Conservation (phyloP, 2,888 invertebrate species). For the Pollenia labialis region DNA sequence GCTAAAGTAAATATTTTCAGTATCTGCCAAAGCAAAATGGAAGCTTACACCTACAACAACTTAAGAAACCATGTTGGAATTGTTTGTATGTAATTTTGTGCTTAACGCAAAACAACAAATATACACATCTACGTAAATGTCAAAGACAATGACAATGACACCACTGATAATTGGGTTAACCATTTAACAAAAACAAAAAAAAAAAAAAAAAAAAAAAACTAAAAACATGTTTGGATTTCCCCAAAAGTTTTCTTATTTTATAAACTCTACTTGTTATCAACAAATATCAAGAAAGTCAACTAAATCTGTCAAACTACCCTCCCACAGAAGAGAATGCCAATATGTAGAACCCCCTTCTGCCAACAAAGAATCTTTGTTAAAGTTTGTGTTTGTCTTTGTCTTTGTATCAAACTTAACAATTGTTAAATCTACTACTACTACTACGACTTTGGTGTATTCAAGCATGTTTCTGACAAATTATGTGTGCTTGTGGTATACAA, state of each 20-base stretch:
- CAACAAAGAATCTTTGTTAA: background rate
- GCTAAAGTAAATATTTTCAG: constrained; percentile 36
- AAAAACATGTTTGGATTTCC: constrained; percentile 20
- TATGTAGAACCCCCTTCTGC: background rate
- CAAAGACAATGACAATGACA: constrained; percentile 58
- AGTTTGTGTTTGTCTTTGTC: constrained; percentile 50
- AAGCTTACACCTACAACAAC: background rate
- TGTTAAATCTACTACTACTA: constrained; percentile 47
- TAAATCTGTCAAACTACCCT: constrained; percentile 9
- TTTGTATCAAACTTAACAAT: constrained; percentile 49
- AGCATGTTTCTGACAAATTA: constrained; percentile 53
- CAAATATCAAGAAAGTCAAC: constrained; percentile 22
- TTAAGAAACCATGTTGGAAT: background rate
- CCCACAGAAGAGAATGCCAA: constrained; percentile 1
- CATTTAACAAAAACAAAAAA: constrained; percentile 1
- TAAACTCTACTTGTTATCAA: constrained; percentile 22
- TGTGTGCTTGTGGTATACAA: constrained; percentile 53
- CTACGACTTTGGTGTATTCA: constrained; percentile 34
- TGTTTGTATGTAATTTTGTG: constrained; percentile 8
- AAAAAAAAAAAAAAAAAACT: background rate
- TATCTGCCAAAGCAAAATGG: background rate
- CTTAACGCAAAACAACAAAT: constrained; percentile 48
- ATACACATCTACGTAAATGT: constrained; percentile 46
- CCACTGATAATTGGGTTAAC: constrained; percentile 61
- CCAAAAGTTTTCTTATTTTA: constrained; percentile 55